A percentile compares a stretch with the other conserved stretches of the same genome.
phyloP scores from a whole-genome alignment of 2,888 invertebrate genomes.

The Bugula neritina region DNA sequence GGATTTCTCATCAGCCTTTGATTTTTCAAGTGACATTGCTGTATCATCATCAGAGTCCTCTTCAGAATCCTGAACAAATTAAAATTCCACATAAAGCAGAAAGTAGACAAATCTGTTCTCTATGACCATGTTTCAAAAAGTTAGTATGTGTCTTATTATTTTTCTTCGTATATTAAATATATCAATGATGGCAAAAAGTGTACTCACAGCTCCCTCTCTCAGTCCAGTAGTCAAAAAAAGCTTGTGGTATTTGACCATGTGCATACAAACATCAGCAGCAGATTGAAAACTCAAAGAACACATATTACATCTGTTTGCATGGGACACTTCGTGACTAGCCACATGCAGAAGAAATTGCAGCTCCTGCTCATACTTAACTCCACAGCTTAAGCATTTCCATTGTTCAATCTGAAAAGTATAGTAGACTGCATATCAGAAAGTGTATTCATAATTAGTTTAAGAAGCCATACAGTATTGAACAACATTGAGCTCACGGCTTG shows the following conservation, averaged over 20 bases:
- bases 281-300: constrained; percentile 1
- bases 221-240: not conserved
- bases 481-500: not conserved
- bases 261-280: constrained; percentile 22
- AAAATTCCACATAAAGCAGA: no score
- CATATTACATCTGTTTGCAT: not conserved
- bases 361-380: not conserved
- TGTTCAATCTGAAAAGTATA: constrained; percentile 6
- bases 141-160: no score
- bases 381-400: constrained; percentile 23
- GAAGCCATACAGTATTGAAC: not conserved
- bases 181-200: no score
- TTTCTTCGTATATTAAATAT: no score
- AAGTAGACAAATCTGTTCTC: no score
- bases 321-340: constrained; percentile 12
- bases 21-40: no score
- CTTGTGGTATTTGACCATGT: constrained; percentile 24
- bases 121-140: no score
- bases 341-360: not conserved
- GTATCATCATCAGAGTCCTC: constrained; percentile 12
- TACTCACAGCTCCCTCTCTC: no score
- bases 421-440: no score
- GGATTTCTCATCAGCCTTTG: no score
- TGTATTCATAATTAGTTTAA: no score
- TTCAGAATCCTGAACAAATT: not conserved